Percentiles rank a stretch among this genome's conserved stretches.
Evolutionary conservation across 1,140 invertebrate genomes (phyloP).

Genomic region (Calliopsis andreniformis): DNA sequence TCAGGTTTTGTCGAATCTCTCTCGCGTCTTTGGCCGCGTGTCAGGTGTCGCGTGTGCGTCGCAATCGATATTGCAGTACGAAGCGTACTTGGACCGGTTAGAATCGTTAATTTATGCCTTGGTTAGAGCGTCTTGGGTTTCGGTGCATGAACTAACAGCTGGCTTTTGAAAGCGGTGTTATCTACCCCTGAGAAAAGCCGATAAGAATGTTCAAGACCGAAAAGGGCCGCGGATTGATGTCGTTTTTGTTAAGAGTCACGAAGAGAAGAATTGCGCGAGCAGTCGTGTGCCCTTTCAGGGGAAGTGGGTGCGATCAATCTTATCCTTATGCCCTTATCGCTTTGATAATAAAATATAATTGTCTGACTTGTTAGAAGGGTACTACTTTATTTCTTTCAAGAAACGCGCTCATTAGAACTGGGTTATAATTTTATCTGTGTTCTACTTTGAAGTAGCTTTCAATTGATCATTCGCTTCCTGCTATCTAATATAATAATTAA

Average conservation of each 20-base stretch:
- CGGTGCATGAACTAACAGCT: not conserved
- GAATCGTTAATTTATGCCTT: constrained; percentile 31
- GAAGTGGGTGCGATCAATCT: not conserved
- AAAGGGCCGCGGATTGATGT: not conserved
- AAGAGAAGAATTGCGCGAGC: too few relatives aligned
- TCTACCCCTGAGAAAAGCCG: not conserved
- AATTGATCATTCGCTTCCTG: too few relatives aligned
- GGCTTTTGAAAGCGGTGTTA: not conserved
- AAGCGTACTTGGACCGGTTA: constrained; percentile 2
- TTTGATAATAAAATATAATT: too few relatives aligned
- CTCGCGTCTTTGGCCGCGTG: not conserved
- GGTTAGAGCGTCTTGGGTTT: not conserved
- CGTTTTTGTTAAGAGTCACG: not conserved
- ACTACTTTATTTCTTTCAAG: too few relatives aligned
- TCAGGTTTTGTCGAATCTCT: too few relatives aligned
- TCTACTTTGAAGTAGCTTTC: too few relatives aligned
- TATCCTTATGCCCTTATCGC: too few relatives aligned
- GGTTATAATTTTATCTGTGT: too few relatives aligned
- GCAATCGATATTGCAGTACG: constrained; percentile 9
- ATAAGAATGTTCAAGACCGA: constrained; percentile 11
- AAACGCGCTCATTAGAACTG: too few relatives aligned
- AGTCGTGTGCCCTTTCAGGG: not conserved
- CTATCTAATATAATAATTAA: too few relatives aligned
- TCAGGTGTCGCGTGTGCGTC: constrained; percentile 24
- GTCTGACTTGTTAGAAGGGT: too few relatives aligned